Evolutionary conservation across 2,113 vertebrate genomes (phyloP).

Genomic region (human): GRCh38 chr16:66108501-66109000

Average conservation of each 20-base stretch:
- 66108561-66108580: neutral
- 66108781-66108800: neutral
- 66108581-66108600: neutral
- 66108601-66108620: neutral
- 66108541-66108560: neutral
- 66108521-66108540: neutral
- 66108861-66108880: neutral
- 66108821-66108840: neutral
- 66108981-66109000: neutral
- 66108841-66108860: neutral
- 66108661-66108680: neutral
- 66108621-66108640: neutral
- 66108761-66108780: neutral
- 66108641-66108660: neutral
- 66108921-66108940: neutral
- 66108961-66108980: neutral
- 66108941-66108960: neutral
- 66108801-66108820: neutral
- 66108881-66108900: neutral
- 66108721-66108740: neutral
- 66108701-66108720: neutral
- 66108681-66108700: neutral
- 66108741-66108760: neutral
- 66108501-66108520: neutral
- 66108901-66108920: neutral